Base-by-base conservation (phyloP, 2,797 vertebrate species). In the Syngnathus rostellatus region DNA sequence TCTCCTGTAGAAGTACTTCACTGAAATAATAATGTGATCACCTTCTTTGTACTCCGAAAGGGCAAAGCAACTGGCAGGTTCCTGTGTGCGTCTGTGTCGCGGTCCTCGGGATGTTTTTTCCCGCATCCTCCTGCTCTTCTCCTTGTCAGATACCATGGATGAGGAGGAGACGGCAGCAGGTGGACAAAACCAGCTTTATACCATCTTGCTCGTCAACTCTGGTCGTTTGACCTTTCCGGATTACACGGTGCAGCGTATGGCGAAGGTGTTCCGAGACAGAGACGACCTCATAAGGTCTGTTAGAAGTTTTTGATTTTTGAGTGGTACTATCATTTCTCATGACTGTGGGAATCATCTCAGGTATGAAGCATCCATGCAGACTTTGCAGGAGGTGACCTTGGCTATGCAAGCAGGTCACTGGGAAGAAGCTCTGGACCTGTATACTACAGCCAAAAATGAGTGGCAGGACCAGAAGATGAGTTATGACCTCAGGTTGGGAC, bases 281-380 rank as follows among this genome's bases (percentile, higher is more conserved):
- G 94, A 96, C 0, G 96, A 98, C 69, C 93, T 98, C 6, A 91
- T 97, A 80, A 93, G 94, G 96, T 97, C 12, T 9, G 9, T 6
- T 12, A 31, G 31, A 31, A 4, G 31, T 31, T 31, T 31, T 31
- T 31, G 31, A 31, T 31, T 31, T 21, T 39, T 57, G 14, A 19
- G 10, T 25, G 39, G 3, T 8, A 12, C 12, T 3, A 12, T 53
- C 50, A 19, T 17, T 31, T 37, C 55, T 63, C 21, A n/a, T 53
- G 6, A 3, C 31, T 51, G 46, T 38, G 63, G 7, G 17, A 50
- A 37, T 48, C 23, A 74, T 31, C 23, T 53, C 76, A 93, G 97
- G 46, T 99, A 95, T 3, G 91, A 95, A 69, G 84, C 86, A 0
- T 92, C 94, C 9, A 90, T 89, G 68, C 86, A 92, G 76, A 74